Percentiles rank a stretch among this genome's conserved stretches.
These are phyloP conservation scores for Imbricaverruca yamaguchii DNA, from an alignment of 2,888 invertebrate genomes.

Conservation along the genomic window DNA sequence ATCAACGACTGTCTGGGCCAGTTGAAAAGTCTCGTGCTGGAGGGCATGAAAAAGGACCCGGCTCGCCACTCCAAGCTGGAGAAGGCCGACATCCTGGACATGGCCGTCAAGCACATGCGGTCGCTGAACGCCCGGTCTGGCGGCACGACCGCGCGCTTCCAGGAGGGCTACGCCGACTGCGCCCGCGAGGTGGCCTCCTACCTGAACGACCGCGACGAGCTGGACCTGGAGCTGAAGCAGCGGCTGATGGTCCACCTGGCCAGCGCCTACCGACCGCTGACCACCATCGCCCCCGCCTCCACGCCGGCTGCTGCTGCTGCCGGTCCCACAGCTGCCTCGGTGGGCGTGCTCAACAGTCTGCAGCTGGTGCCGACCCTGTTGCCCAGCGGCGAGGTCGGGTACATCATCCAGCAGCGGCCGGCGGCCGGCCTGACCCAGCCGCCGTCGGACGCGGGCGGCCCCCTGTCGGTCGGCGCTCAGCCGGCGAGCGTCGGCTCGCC, in stretches of 20 bases:
- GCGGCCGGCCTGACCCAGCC: background rate
- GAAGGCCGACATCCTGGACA: conserved; percentile 92
- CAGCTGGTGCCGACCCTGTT: conserved; percentile 12
- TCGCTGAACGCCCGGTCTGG: conserved; percentile 79
- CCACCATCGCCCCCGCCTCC: background rate
- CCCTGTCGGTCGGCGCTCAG: background rate
- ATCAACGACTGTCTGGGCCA: conserved; percentile 4
- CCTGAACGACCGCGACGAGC: background rate
- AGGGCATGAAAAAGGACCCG: conserved; percentile 51
- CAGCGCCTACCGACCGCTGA: background rate
- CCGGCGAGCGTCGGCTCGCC: background rate
- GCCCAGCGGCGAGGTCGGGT: background rate
- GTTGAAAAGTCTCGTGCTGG: conserved; percentile 10
- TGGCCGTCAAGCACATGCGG: conserved; percentile 91
- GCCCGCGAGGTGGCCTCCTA: conserved; percentile 62
- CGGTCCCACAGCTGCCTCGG: background rate
- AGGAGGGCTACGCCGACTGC: conserved; percentile 80
- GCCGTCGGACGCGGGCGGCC: background rate
- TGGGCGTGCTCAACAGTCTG: background rate
- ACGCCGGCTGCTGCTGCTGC: background rate
- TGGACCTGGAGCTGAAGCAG: background rate
- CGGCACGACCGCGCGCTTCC: conserved; percentile 72
- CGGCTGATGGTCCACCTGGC: conserved; percentile 20
- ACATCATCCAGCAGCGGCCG: background rate
- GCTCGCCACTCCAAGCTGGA: conserved; percentile 90